phyloP scores from a whole-genome alignment of 2,797 vertebrate species.

The Artibeus lituratus region DNA sequence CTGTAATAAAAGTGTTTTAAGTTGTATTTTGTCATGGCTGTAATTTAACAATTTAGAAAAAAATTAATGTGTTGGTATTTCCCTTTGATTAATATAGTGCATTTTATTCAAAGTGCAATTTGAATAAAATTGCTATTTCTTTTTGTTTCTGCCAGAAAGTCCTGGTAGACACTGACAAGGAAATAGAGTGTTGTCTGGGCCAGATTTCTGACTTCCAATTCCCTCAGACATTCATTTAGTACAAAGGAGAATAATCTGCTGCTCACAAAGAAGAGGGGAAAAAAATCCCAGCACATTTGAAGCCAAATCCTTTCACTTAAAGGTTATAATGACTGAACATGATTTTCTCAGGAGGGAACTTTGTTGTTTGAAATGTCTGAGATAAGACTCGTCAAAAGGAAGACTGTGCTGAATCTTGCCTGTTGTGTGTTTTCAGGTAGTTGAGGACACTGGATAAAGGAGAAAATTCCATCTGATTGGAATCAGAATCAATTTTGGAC shows the following conservation, averaged over 20 bases:
- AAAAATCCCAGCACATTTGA: not conserved
- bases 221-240: conserved; percentile 69
- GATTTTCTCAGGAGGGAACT: conserved; percentile 64
- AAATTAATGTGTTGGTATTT: conserved; percentile 54
- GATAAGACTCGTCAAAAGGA: conserved; percentile 34
- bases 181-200: conserved; percentile 13
- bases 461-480: conserved; percentile 51
- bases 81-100: conserved; percentile 59
- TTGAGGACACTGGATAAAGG: conserved; percentile 31
- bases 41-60: conserved; percentile 60
- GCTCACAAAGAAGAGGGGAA: conserved; percentile 41
- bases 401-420: conserved; percentile 13
- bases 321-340: conserved; percentile 64
- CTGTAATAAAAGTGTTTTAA: conserved; percentile 54
- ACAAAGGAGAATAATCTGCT: conserved; percentile 70
- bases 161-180: conserved; percentile 65
- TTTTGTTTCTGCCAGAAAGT: conserved; percentile 62
- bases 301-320: conserved; percentile 71
- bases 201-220: conserved; percentile 79
- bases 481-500: conserved; percentile 71
- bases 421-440: conserved; percentile 14
- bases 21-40: conserved; percentile 42
- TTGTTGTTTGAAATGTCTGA: conserved; percentile 37
- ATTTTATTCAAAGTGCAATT: conserved; percentile 66
- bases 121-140: conserved; percentile 54